Conservation (phyloP, 2,888 invertebrate species). For the Fissipunctia ypsillon region DNA sequence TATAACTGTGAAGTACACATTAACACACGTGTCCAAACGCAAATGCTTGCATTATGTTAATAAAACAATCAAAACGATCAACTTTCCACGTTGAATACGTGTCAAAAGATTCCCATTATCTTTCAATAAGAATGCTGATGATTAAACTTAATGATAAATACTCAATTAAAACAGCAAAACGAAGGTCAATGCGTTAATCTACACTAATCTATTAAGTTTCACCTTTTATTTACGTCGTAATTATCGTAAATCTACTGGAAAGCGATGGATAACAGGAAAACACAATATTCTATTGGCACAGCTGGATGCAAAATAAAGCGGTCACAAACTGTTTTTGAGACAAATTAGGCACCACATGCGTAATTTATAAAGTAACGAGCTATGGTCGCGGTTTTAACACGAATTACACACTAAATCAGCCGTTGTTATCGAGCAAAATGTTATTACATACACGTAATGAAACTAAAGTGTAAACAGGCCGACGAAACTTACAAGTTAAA, state of each 20-base stretch:
- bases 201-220: conserved; percentile 48
- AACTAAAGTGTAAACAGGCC: conserved; percentile 64
- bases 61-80: conserved; percentile 12
- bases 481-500: conserved; percentile 33
- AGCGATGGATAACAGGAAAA: conserved; percentile 52
- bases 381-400: conserved; percentile 50
- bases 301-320: conserved; percentile 55
- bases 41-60: conserved; percentile 5
- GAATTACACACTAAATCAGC: conserved; percentile 73
- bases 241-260: conserved; percentile 35
- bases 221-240: conserved; percentile 46
- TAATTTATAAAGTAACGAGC: conserved; percentile 53
- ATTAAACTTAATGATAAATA: conserved; percentile 55
- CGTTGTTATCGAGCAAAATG: conserved; percentile 67
- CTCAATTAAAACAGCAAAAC: conserved; percentile 31
- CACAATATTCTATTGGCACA: conserved; percentile 60
- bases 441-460: conserved; percentile 62
- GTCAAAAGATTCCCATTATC: conserved; percentile 64
- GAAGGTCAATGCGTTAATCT: conserved; percentile 54
- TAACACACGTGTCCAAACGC: conserved; percentile 15
- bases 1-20: conserved; percentile 28
- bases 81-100: conserved; percentile 60
- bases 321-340: conserved; percentile 38
- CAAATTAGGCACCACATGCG: conserved; percentile 30
- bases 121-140: conserved; percentile 54